Conservation (phyloP, 1,140 invertebrate genomes). For the Hydropsyche tenuis region DNA sequence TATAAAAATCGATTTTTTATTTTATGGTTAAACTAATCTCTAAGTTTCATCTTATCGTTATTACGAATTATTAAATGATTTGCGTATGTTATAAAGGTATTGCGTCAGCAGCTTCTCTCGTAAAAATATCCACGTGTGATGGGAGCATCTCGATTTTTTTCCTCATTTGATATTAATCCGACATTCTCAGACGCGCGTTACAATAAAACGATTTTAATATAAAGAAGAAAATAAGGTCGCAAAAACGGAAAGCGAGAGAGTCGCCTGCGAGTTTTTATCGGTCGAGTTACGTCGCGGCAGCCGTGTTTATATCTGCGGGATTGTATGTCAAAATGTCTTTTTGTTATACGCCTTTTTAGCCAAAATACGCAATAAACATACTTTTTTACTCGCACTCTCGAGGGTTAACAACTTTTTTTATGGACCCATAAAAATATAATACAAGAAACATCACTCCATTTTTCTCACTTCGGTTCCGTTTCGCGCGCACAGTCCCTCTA, state of each 20-base stretch:
- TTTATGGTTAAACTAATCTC: too few species aligned
- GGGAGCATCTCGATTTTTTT: too few species aligned
- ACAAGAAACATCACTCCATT: slow-evolving; percentile 49
- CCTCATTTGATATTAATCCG: too few species aligned
- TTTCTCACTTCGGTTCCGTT: slow-evolving; percentile 42
- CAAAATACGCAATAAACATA: slow-evolving; percentile 47
- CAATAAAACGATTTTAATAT: slow-evolving; percentile 2
- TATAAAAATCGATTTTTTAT: too few species aligned
- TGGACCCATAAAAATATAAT: slow-evolving; percentile 48
- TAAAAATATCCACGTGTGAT: too few species aligned
- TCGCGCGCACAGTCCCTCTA: neutral
- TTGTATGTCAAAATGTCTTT: slow-evolving; percentile 46
- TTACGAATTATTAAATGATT: too few species aligned
- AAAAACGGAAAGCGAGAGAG: neutral
- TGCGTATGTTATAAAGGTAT: too few species aligned
- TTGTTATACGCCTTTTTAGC: slow-evolving; percentile 45
- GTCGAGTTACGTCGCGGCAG: slow-evolving; percentile 1
- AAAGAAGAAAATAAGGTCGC: neutral
- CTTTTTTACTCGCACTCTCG: slow-evolving; percentile 45
- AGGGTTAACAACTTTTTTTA: slow-evolving; percentile 50
- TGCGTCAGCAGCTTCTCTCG: too few species aligned
- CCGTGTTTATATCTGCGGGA: slow-evolving; percentile 28
- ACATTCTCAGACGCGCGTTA: too few species aligned
- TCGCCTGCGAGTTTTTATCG: slow-evolving; percentile 23
- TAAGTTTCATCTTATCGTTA: too few species aligned